A percentile compares a stretch with the other conserved stretches of the same genome.
These are phyloP conservation scores for Linurgus olivaceus DNA, from an alignment of 2,797 vertebrate species.

Conservation along the genomic window DNA sequence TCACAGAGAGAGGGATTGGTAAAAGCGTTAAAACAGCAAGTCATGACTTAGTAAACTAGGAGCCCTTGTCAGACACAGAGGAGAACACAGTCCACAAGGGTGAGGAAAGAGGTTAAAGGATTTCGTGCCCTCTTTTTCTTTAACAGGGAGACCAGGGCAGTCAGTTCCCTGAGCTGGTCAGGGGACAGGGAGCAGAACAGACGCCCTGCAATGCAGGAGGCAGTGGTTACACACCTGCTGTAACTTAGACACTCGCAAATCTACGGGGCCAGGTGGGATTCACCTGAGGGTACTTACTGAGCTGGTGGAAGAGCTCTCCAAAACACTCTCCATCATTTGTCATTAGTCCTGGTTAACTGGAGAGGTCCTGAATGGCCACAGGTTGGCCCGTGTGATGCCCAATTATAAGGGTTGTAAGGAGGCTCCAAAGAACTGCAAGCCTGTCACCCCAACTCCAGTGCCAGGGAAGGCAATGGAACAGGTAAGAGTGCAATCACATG, in stretches of 20 bases:
- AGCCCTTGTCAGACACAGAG: background rate
- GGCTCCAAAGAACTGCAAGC: background rate
- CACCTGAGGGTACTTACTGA: background rate
- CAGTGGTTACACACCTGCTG: background rate
- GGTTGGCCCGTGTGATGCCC: background rate
- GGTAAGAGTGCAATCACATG: background rate
- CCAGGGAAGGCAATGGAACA: background rate
- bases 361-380: background rate
- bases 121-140: background rate
- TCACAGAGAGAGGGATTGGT: background rate
- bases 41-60: background rate
- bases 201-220: background rate
- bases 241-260: accelerated
- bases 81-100: background rate
- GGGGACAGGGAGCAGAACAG: background rate
- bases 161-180: background rate
- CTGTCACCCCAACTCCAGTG: background rate
- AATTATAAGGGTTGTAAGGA: background rate
- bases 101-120: too few species aligned
- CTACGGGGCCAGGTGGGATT: background rate
- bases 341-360: background rate
- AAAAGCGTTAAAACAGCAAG: conserved; percentile 12
- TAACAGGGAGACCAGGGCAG: background rate
- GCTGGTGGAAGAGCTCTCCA: background rate
- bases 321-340: background rate